phyloP scores from a whole-genome alignment of 2,888 invertebrate genomes.

The Lycocerus yunnanus region DNA sequence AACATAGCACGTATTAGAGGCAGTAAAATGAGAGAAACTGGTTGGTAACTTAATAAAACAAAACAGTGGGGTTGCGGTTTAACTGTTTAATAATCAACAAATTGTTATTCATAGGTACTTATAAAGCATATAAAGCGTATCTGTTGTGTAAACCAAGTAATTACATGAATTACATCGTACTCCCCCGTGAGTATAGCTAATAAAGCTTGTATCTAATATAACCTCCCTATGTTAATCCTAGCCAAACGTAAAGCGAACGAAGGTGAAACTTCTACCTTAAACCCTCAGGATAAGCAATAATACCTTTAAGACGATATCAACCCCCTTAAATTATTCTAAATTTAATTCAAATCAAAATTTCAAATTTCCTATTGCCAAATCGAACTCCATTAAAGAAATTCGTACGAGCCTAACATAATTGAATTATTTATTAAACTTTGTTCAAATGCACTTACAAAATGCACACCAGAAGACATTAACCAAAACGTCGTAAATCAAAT shows the following conservation, averaged over 20 bases:
- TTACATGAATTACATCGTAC: constrained; percentile 23
- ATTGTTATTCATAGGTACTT: constrained; percentile 29
- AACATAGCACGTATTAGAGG: neutral
- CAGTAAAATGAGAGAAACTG: constrained; percentile 1
- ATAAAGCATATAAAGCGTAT: constrained; percentile 25
- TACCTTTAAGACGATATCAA: constrained; percentile 18
- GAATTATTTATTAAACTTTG: neutral
- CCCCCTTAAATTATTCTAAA: constrained; percentile 9
- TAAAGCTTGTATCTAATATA: constrained; percentile 23
- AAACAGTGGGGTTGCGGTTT: constrained; percentile 8
- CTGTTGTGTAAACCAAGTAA: constrained; percentile 26
- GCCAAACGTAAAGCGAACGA: constrained; percentile 10
- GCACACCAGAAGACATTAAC: neutral
- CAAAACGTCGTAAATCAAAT: neutral
- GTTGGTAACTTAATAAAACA: constrained; percentile 1
- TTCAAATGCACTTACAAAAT: neutral
- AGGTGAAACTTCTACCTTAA: neutral
- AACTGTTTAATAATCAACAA: constrained; percentile 28
- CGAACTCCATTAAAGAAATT: neutral
- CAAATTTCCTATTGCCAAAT: neutral
- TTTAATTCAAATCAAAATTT: constrained; percentile 7
- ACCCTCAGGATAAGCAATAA: constrained; percentile 8
- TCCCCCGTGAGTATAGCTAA: constrained; percentile 23
- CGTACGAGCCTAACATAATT: neutral
- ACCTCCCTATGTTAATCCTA: constrained; percentile 16